Percentiles rank a stretch among this genome's conserved stretches.
These are phyloP conservation scores for Philhelius pedissequus DNA, from an alignment of 2,888 invertebrate genomes.

Conservation along the genomic window DNA sequence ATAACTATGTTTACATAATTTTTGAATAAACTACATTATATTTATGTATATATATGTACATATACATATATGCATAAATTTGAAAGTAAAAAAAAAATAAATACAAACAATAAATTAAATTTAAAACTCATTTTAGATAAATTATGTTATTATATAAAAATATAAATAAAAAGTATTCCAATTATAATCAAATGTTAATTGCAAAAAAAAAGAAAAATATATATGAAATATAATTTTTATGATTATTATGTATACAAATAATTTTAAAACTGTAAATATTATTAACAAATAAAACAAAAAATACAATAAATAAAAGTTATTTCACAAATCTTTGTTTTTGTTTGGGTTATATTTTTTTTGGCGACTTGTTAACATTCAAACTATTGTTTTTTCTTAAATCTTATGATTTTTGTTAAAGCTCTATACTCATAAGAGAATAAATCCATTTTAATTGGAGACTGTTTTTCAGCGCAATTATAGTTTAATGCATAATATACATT, in stretches of 20 bases:
- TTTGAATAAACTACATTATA: constrained; percentile 15
- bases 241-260: constrained; percentile 51
- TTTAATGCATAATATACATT: constrained; percentile 40
- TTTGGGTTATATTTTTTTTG: constrained; percentile 16
- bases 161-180: constrained; percentile 47
- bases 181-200: constrained; percentile 61
- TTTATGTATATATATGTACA: neutral
- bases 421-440: constrained; percentile 5
- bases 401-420: constrained; percentile 9
- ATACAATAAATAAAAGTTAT: constrained; percentile 7
- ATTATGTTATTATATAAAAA: constrained; percentile 57
- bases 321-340: constrained; percentile 41
- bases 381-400: neutral
- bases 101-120: constrained; percentile 30
- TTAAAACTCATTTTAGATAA: constrained; percentile 57
- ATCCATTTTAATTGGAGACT: constrained; percentile 56
- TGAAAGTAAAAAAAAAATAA: constrained; percentile 17
- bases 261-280: constrained; percentile 57
- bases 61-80: constrained; percentile 33
- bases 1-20: constrained; percentile 2
- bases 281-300: constrained; percentile 16
- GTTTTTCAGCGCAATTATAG: constrained; percentile 65
- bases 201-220: constrained; percentile 41
- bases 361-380: neutral
- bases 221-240: constrained; percentile 55